Percentiles rank a stretch among this genome's conserved stretches.
These are phyloP conservation scores for Chydorus sphaericus DNA, from an alignment of 2,888 invertebrate genomes.

Conservation along the genomic window DNA sequence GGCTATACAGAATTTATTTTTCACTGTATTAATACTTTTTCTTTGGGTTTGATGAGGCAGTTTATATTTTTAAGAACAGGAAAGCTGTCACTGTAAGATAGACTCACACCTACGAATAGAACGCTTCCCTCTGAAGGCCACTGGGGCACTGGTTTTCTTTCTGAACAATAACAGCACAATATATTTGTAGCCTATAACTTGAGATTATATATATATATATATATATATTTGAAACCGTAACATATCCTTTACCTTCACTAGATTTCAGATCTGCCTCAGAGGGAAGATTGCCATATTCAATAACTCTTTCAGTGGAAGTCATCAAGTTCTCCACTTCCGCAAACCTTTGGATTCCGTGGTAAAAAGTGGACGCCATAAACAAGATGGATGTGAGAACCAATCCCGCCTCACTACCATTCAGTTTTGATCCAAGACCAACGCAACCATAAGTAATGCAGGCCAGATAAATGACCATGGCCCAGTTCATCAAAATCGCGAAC, in stretches of 20 bases:
- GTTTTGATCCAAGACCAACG: no score
- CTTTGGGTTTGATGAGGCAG: background rate
- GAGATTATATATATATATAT: no score
- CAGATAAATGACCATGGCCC: constrained; percentile 74
- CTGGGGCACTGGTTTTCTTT: no score
- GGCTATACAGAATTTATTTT: background rate
- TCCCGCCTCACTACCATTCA: constrained; percentile 25
- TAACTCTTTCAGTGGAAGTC: constrained; percentile 37
- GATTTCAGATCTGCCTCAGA: constrained; percentile 46
- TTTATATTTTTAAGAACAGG: background rate
- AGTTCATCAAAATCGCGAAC: constrained; percentile 84
- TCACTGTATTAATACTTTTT: background rate
- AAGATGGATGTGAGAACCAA: constrained; percentile 25
- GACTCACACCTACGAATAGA: no score
- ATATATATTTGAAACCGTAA: no score
- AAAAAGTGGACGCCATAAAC: constrained; percentile 36
- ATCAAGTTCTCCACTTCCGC: constrained; percentile 75
- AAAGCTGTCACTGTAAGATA: background rate
- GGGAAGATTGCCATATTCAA: constrained; percentile 55
- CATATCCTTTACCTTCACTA: no score
- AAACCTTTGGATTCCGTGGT: constrained; percentile 84
- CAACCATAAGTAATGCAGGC: constrained; percentile 72
- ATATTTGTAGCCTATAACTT: no score
- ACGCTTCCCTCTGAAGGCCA: no score
- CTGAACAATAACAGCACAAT: no score